Evolutionary conservation across 2,888 invertebrate genomes (phyloP), one percentile per base, ranked within the genome.

Genomic region (Caenorhabditis becei): DNA sequence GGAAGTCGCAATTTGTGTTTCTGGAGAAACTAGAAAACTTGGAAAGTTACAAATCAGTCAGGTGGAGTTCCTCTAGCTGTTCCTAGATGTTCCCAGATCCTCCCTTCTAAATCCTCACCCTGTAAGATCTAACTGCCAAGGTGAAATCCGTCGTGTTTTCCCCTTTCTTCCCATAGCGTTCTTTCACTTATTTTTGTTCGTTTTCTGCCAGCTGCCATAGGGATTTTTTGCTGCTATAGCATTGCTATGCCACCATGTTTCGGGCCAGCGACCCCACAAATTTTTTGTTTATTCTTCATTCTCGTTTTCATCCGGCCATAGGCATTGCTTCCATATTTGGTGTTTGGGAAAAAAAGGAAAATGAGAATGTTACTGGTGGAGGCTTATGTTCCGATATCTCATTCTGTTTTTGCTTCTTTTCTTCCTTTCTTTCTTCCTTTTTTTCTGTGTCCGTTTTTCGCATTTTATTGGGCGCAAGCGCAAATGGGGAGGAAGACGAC

Each of bases 241-340:
- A 41, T 35, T 66, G 56, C 44, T 56, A 67, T 67, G 70, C 59
- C 69, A 70, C 59, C 70, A 59, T 69, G 69, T 69, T 69, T 69
- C 41, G 58, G 20, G 41, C 47, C 8, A n/a, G 10, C 56, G 18
- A 54, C 41, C 37, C 41, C 16, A 32, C 32, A 59, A 49, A 37
- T 49, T n/a, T 61, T 26, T 49, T 70, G 70, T 70, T 70, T 70
- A 70, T 70, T 59, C 59, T 70, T 35, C 70, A 61, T 61, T 70
- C 59, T 37, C 69, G 49, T 49, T 66, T 54, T 37, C 49, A 35
- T 65, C 16, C 20, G 11, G 3, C 28, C 32, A 4, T 32, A 32
- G 5, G 32, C 32, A 10, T 32, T 32, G 4, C 10, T 32, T 32
- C 32, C 5, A 4, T 32, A 32, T 32, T 10, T 10, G 14, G 41